These are phyloP conservation scores for Laticauda colubrina DNA, from an alignment of 2,113 vertebrate species.

Conservation along the genomic window DNA sequence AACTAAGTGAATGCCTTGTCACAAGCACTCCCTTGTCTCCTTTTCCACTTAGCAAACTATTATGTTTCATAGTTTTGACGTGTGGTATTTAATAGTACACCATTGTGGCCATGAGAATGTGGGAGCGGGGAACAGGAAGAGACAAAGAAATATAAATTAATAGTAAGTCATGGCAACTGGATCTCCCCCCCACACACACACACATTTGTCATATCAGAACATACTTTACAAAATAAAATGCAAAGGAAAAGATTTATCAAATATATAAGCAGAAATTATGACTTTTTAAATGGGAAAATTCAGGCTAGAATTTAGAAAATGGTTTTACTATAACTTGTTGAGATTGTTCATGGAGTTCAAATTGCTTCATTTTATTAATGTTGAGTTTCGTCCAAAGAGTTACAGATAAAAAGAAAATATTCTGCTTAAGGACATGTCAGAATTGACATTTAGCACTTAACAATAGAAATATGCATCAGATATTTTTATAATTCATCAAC, in stretches of 20 bases:
- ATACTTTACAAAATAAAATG: slow-evolving; percentile 46
- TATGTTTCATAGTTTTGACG: not conserved
- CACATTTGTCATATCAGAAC: slow-evolving; percentile 33
- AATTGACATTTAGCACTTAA: slow-evolving; percentile 27
- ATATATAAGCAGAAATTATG: slow-evolving; percentile 63
- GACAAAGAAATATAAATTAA: slow-evolving; percentile 13
- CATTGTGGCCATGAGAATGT: slow-evolving; percentile 8
- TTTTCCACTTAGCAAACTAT: not conserved
- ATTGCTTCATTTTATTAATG: slow-evolving; percentile 56
- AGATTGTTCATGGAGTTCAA: slow-evolving; percentile 64
- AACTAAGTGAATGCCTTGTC: not conserved
- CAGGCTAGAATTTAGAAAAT: slow-evolving; percentile 77
- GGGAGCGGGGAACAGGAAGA: not conserved
- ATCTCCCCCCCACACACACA: not conserved
- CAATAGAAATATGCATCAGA: slow-evolving; percentile 14
- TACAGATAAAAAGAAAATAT: slow-evolving; percentile 10
- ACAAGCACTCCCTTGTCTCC: not conserved
- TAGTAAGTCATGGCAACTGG: slow-evolving; percentile 27
- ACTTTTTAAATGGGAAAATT: slow-evolving; percentile 71
- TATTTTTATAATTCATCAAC: not conserved
- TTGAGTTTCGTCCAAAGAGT: slow-evolving; percentile 37
- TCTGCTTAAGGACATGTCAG: slow-evolving; percentile 30
- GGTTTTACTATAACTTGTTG: slow-evolving; percentile 65
- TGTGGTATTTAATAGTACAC: not conserved
- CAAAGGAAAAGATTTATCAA: slow-evolving; percentile 70